phyloP scores from a whole-genome alignment of 1,140 invertebrate species.

The Drepana arcuata region DNA sequence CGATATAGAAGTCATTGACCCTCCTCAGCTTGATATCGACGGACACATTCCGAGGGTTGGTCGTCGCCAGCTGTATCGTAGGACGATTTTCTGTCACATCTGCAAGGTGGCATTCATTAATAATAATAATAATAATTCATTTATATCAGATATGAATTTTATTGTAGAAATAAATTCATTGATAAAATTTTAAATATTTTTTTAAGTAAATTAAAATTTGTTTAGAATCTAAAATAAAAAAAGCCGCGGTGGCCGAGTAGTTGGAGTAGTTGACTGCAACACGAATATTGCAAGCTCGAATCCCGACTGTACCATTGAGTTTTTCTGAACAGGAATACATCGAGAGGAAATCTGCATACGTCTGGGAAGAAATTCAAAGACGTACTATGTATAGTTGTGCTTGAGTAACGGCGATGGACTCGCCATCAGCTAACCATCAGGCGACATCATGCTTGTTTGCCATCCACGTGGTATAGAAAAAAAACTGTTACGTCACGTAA shows the following conservation, averaged over 20 bases:
- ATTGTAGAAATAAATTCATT: background rate
- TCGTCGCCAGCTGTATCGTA: constrained; percentile 74
- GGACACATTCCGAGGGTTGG: constrained; percentile 54
- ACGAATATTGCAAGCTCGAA: too few relatives aligned
- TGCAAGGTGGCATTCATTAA: too few relatives aligned
- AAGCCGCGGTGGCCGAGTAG: too few relatives aligned
- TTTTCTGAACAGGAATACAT: background rate
- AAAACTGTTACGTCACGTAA: background rate
- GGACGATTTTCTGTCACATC: constrained; percentile 54
- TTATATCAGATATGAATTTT: background rate
- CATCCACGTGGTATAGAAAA: background rate
- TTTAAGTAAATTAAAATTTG: background rate
- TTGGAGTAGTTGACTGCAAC: too few relatives aligned
- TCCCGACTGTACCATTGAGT: background rate
- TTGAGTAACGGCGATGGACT: too few relatives aligned
- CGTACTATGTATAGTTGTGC: too few relatives aligned
- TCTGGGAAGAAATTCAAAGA: too few relatives aligned
- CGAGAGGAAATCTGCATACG: background rate
- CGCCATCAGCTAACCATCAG: too few relatives aligned
- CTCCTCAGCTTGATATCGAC: constrained; percentile 69
- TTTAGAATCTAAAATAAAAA: background rate
- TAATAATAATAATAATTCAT: background rate
- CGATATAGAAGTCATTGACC: constrained; percentile 72
- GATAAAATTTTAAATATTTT: background rate
- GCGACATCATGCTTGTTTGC: too few relatives aligned